These are phyloP conservation scores for Apotomis turbidana DNA, from an alignment of 2,888 invertebrate species.

Conservation along the genomic window DNA sequence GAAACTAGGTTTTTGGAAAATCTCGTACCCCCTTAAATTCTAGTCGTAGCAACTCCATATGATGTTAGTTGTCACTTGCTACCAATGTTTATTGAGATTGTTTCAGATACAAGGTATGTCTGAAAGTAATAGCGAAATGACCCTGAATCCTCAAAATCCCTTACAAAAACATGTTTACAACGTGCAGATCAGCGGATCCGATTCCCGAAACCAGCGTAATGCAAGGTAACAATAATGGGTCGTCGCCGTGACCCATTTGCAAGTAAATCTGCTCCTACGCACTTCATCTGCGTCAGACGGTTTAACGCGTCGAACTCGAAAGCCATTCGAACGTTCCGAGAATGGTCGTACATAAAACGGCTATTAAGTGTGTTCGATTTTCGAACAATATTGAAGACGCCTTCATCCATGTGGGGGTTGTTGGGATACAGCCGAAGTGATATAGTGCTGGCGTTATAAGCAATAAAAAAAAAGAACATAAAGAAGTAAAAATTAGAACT, in stretches of 20 bases:
- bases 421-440: neutral
- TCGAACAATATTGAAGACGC: neutral
- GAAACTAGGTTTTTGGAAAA: no score
- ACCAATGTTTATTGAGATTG: no score
- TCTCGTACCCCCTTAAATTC: no score
- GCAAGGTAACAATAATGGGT: slow-evolving; percentile 48
- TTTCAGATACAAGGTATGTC: no score
- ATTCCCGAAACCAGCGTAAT: slow-evolving; percentile 4
- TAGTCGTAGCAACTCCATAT: no score
- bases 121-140: no score
- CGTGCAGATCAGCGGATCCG: neutral
- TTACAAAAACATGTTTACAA: neutral
- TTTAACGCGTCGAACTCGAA: slow-evolving; percentile 55
- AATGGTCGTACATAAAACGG: slow-evolving; percentile 50
- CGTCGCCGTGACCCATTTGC: slow-evolving; percentile 75
- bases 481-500: neutral
- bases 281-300: slow-evolving; percentile 61
- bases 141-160: neutral
- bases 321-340: slow-evolving; percentile 54
- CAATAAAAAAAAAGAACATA: neutral
- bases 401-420: neutral
- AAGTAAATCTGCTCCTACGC: slow-evolving; percentile 75
- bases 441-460: neutral
- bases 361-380: slow-evolving; percentile 36
- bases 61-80: no score